Evolutionary conservation across 2,797 vertebrate genomes (phyloP), one percentile per base, ranked within the genome.

Genomic region (Hypotaenidia philippensis): DNA sequence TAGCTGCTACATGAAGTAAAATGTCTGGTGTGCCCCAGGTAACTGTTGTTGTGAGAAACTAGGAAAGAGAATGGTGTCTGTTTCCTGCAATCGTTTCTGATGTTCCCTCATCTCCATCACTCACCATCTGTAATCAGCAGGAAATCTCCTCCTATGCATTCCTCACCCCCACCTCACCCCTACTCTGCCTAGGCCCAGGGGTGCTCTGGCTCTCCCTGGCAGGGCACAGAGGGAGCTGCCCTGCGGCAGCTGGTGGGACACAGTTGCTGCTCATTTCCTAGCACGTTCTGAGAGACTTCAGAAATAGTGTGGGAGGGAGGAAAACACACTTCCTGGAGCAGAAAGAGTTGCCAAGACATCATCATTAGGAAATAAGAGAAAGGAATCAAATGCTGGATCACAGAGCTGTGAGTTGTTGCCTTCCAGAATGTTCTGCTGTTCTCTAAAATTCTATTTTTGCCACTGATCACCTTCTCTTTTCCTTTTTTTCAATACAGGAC

Each of bases 111-210:
- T 98, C 97, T 97, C 97, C 96, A 97, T 98, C 98, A 97, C 97
- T 98, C 98, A 98, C 97, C 97, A 98, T 97, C 96, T 52, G 70
- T 96, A 98, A 98, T 98, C 98, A 96, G 94, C 96, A 98, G 97
- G 97, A 98, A 97, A 98, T 98, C 97, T 98, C 84, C 72, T 93
- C 94, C 95, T 93, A 53, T 55, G 89, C 97, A 97, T 98, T 97
- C 96, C 84, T 92, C 52, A 34, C n/a, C 23, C 71, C 18, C 45
- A 45, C 45, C 45, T 45, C 45, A 45, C 45, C 45, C 45, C 21
- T 44, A 44, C 84, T 91, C 52, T 32, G 31, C 23, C 68, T 16
- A 50, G 25, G 55, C 63, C 74, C 1, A 8, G 5, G 53, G 32
- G 9, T 56, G 47, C 4, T 1, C 38, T 6, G 31, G 8, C 18